Evolutionary conservation across 53 echinoderm and acorn worm species (phyloP), one percentile per base, ranked within the genome.

Genomic region (Holothuria scabra): DNA sequence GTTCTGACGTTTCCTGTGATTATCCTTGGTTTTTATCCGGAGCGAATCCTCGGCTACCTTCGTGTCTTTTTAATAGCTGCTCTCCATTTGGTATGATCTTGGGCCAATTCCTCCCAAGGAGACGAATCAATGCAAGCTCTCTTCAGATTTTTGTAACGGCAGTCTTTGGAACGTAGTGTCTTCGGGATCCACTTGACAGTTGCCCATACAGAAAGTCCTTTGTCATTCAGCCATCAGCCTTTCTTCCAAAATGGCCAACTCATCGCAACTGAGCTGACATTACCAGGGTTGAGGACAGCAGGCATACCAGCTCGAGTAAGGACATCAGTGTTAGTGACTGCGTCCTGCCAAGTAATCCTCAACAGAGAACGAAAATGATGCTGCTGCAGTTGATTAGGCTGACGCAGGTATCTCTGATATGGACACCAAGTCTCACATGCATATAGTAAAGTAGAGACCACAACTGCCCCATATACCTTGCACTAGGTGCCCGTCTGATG

Each of bases 181-280:
- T n/a, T n/a, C n/a, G n/a, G n/a, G n/a, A n/a, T n/a, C n/a, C n/a
- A n/a, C n/a, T n/a, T n/a, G n/a, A n/a, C n/a, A n/a, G n/a, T n/a
- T n/a, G n/a, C n/a, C n/a, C n/a, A n/a, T n/a, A n/a, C n/a, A n/a
- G n/a, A n/a, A n/a, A n/a, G 56, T 87, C 84, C 44, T 87, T 91
- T 18, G 84, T 84, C 10, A 91, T 87, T n/a, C 81, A 67, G 34
- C 87, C 87, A 48, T 90, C 60, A 12, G 65, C 66, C 87, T 87
- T 87, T 4, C 91, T 28, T 24, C 12, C 12, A 14, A 90, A 81
- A 83, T 87, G 91, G 9, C 87, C 81, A 5, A 67, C 68, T 82
- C 86, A 90, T 1, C 85, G 67, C 0, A 87, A 74, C 14, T 72
- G 67, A 13, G 63, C 59, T 62, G 76, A n/a, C 44, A 18, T 78